These are phyloP conservation scores for Drosophila gaucha DNA, from an alignment of 2,888 invertebrate genomes.

Conservation along the genomic window DNA sequence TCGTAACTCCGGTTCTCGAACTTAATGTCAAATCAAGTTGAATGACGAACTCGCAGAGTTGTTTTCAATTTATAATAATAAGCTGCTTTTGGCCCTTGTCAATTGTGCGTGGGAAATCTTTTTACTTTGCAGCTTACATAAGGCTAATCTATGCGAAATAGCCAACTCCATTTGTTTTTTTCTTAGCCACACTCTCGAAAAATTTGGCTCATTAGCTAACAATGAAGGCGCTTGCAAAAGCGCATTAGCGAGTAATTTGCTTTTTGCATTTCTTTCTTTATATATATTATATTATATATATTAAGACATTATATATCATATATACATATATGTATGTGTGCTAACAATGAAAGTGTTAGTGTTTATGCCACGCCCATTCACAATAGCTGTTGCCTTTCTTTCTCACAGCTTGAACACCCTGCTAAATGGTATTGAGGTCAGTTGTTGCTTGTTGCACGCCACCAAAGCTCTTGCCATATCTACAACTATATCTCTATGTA, in stretches of 20 bases:
- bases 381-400: slow-evolving; percentile 46
- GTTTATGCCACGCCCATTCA: slow-evolving; percentile 51
- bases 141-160: slow-evolving; percentile 46
- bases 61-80: slow-evolving; percentile 7
- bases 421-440: slow-evolving; percentile 72
- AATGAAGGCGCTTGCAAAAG: slow-evolving; percentile 46
- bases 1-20: slow-evolving; percentile 46
- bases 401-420: slow-evolving; percentile 40
- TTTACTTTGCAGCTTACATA: slow-evolving; percentile 45
- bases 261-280: slow-evolving; percentile 31
- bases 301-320: slow-evolving; percentile 10
- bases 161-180: slow-evolving; percentile 6
- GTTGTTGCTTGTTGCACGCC: slow-evolving; percentile 66
- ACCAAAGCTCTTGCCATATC: slow-evolving; percentile 37
- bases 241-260: slow-evolving; percentile 64
- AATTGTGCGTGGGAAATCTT: slow-evolving; percentile 65
- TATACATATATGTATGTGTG: slow-evolving; percentile 5
- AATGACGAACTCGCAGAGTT: slow-evolving; percentile 41
- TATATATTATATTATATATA: background rate
- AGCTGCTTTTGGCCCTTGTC: slow-evolving; percentile 52
- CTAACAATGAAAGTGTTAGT: slow-evolving; percentile 68
- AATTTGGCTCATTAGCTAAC: slow-evolving; percentile 63
- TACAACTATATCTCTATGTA: slow-evolving; percentile 12
- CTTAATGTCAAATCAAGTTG: slow-evolving; percentile 66
- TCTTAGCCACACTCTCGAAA: slow-evolving; percentile 3